Conservation (phyloP, 2,113 vertebrate genomes). For the Glaucomys volans region DNA sequence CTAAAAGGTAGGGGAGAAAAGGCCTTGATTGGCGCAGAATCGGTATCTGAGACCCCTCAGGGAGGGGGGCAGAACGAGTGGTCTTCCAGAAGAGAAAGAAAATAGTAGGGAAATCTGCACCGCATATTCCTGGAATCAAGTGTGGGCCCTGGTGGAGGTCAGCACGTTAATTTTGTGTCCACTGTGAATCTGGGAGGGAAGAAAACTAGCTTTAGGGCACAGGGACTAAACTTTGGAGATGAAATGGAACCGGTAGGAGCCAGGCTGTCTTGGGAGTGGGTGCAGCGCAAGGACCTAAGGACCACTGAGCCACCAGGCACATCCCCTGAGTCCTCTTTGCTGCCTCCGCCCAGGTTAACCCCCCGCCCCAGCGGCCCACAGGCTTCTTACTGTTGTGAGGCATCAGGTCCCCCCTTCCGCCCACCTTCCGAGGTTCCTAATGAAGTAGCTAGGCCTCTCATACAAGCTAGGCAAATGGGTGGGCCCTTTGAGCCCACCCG, state of each 20-base stretch:
- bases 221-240: neutral
- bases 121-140: fast-evolving
- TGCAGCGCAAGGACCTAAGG: fast-evolving
- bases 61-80: neutral
- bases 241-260: neutral
- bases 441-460: fast-evolving
- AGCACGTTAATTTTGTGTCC: fast-evolving
- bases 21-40: neutral
- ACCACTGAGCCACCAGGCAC: fast-evolving
- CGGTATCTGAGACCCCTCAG: fast-evolving
- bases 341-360: no score
- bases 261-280: no score
- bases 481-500: fast-evolving
- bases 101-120: neutral
- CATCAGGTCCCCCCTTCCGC: neutral
- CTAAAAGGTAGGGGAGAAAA: neutral
- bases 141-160: neutral
- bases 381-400: neutral
- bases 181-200: neutral
- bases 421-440: neutral
- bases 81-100: fast-evolving
- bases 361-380: no score
- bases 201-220: neutral
- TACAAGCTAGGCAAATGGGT: fast-evolving
- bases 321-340: neutral